These are phyloP conservation scores for Linurgus olivaceus DNA, from an alignment of 2,797 vertebrate genomes.

Conservation along the genomic window DNA sequence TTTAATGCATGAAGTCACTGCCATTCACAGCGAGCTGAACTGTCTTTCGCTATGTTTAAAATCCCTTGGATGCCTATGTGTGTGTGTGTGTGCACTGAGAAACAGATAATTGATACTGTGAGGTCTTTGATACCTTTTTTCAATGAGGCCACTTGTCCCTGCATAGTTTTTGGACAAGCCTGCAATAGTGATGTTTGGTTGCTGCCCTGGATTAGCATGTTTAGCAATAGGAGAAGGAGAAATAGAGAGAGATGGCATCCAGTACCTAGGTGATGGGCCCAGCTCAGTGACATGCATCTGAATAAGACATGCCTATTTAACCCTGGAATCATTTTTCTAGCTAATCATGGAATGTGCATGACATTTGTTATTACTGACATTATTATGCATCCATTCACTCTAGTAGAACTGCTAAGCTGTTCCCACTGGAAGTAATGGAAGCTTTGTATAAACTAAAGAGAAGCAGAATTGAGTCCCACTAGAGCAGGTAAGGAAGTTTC, in stretches of 20 bases:
- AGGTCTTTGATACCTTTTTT: constrained; percentile 64
- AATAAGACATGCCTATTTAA: constrained; percentile 67
- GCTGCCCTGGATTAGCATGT: constrained; percentile 39
- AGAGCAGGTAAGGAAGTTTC: background rate
- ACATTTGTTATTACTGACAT: constrained; percentile 64
- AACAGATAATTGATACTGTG: constrained; percentile 59
- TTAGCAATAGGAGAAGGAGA: constrained; percentile 44
- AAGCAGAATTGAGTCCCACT: background rate
- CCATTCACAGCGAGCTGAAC: constrained; percentile 19
- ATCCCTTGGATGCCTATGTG: constrained; percentile 40
- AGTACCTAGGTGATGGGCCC: constrained; percentile 53
- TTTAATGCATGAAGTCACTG: constrained; percentile 67
- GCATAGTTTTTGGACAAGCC: constrained; percentile 58
- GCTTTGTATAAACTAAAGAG: constrained; percentile 38
- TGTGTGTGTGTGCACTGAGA: background rate
- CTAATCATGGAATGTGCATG: constrained; percentile 65
- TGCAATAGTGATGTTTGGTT: constrained; percentile 47
- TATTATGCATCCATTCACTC: constrained; percentile 52
- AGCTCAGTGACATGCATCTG: constrained; percentile 47
- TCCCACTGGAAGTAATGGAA: constrained; percentile 48
- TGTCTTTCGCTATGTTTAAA: constrained; percentile 52
- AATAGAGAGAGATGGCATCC: constrained; percentile 54
- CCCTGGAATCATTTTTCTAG: constrained; percentile 63
- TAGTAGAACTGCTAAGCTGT: constrained; percentile 43
- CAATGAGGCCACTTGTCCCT: constrained; percentile 65